Evolutionary conservation across 2,113 vertebrate species (phyloP).

Genomic region (Hippocampus comes): DNA sequence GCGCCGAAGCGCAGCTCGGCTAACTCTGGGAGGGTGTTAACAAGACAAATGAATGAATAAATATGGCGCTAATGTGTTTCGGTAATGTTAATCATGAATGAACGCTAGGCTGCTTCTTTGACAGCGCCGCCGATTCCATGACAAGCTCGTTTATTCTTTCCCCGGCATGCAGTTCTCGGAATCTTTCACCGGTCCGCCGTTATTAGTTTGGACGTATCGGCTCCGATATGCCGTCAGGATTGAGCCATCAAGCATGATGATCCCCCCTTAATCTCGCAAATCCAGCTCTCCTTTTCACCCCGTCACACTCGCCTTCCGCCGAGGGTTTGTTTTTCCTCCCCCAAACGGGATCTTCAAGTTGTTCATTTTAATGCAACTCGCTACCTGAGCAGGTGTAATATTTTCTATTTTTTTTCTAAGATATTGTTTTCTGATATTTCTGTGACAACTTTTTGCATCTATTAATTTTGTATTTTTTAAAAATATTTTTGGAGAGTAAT

Average conservation of each 20-base stretch:
- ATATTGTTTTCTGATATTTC: neutral
- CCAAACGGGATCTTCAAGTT: slow-evolving; percentile 31
- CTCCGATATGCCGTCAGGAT: slow-evolving; percentile 20
- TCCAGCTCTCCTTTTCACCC: slow-evolving; percentile 38
- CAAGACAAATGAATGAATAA: slow-evolving; percentile 76
- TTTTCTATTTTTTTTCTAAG: neutral
- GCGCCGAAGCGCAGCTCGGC: slow-evolving; percentile 60
- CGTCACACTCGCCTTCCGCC: slow-evolving; percentile 38
- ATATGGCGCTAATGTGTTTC: slow-evolving; percentile 72
- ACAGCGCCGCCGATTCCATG: slow-evolving; percentile 61
- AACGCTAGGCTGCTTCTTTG: slow-evolving; percentile 62
- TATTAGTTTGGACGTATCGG: slow-evolving; percentile 42
- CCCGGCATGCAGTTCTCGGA: slow-evolving; percentile 59
- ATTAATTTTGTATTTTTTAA: neutral
- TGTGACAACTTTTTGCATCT: no score
- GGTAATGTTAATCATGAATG: slow-evolving; percentile 74
- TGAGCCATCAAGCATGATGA: slow-evolving; percentile 39
- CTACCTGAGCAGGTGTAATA: neutral
- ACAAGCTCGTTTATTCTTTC: slow-evolving; percentile 64
- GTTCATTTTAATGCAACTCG: neutral
- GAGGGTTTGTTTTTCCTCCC: neutral
- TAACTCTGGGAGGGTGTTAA: slow-evolving; percentile 69
- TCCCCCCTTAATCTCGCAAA: slow-evolving; percentile 47
- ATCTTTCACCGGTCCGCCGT: slow-evolving; percentile 16
- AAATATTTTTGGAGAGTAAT: no score